Evolutionary conservation across 2,113 vertebrate genomes (phyloP).

Genomic region (Formicarius rufipectus): DNA sequence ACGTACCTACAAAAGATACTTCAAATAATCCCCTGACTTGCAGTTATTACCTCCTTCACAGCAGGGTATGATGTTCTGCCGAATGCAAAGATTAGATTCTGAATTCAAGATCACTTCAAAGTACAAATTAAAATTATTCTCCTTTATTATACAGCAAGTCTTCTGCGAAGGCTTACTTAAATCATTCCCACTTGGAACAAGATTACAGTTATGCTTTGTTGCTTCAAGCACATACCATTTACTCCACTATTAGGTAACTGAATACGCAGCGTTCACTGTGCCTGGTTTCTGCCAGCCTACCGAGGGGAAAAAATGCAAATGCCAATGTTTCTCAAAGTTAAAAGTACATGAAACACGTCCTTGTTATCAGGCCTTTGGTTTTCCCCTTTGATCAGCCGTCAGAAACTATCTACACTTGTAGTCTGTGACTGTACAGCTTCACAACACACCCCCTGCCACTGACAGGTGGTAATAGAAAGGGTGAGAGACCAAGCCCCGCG

Average conservation of each 20-base stretch:
- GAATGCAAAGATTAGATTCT: conserved; percentile 65
- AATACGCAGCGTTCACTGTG: conserved; percentile 68
- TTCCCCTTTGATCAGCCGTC: conserved; percentile 93
- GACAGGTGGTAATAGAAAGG: conserved; percentile 90
- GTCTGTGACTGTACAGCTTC: conserved; percentile 79
- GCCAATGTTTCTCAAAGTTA: conserved; percentile 76
- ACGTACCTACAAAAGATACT: conserved; percentile 24
- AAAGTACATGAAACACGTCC: conserved; percentile 80
- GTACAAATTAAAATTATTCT: conserved; percentile 67
- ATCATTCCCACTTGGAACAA: conserved; percentile 71
- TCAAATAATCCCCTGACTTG: conserved; percentile 14
- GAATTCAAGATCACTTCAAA: conserved; percentile 73
- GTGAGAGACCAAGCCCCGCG: conserved; percentile 81
- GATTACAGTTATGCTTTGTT: conserved; percentile 74
- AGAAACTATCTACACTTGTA: conserved; percentile 85
- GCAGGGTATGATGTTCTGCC: conserved; percentile 32
- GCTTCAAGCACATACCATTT: conserved; percentile 76
- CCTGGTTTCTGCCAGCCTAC: conserved; percentile 75
- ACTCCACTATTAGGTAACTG: conserved; percentile 74
- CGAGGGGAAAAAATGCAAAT: conserved; percentile 73
- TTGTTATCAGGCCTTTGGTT: conserved; percentile 86
- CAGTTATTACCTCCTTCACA: conserved; percentile 43
- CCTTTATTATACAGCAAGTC: conserved; percentile 69
- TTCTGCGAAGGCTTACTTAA: conserved; percentile 68
- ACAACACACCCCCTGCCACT: conserved; percentile 83